phyloP scores from a whole-genome alignment of 2,797 vertebrate genomes.

The Sternotherus odoratus region DNA sequence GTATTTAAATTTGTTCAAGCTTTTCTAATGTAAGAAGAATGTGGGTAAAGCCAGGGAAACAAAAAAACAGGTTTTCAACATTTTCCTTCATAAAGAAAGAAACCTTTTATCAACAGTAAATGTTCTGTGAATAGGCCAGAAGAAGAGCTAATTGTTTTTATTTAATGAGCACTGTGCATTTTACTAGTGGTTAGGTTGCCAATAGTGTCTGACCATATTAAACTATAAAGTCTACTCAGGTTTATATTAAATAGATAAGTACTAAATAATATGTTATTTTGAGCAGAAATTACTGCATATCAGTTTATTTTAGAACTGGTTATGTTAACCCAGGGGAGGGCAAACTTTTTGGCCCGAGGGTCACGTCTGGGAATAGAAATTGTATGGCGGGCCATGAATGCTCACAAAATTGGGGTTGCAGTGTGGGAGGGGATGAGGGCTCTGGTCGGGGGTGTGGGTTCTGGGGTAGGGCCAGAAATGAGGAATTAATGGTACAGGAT shows the following conservation, averaged over 20 bases:
- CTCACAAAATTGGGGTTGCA: no score
- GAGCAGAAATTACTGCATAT: background rate
- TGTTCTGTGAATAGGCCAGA: slow-evolving; percentile 25
- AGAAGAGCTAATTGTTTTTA: slow-evolving; percentile 43
- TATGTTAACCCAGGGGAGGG: background rate
- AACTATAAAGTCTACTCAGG: slow-evolving; percentile 14
- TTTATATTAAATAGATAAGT: slow-evolving; percentile 12
- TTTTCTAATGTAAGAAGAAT: slow-evolving; percentile 80
- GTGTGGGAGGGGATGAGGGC: no score
- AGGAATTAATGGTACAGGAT: no score
- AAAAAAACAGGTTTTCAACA: slow-evolving; percentile 59
- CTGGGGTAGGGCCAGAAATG: no score
- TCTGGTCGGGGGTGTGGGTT: no score
- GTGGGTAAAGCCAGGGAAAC: slow-evolving; percentile 74
- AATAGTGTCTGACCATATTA: slow-evolving; percentile 1
- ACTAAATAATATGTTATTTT: background rate
- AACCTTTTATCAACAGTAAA: background rate
- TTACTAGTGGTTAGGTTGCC: background rate
- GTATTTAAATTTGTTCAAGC: slow-evolving; percentile 63
- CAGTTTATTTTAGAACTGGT: background rate
- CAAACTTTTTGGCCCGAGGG: no score
- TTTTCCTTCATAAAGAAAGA: slow-evolving; percentile 2
- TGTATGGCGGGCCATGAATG: no score
- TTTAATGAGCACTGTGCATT: background rate
- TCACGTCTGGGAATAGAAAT: no score